Evolutionary conservation across 1,140 invertebrate genomes (phyloP), one percentile per base, ranked within the genome.

Genomic region (Drosophila baimaii): DNA sequence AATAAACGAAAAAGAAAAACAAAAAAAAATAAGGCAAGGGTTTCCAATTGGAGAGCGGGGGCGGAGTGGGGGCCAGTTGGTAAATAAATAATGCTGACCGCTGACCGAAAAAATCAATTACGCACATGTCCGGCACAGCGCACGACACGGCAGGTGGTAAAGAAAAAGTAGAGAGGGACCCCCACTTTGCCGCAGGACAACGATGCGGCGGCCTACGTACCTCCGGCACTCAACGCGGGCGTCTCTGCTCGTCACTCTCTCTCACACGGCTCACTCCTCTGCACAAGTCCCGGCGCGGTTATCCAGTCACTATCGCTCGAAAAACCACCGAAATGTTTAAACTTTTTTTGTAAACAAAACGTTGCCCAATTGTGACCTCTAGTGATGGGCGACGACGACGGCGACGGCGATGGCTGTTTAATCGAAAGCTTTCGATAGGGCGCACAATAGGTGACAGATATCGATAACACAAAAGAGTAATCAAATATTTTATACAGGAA

Each of bases 41-140:
- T 57, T 33, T 56, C 17, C 27, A 15, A 57, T 17, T 13, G 12
- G 8, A 10, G n/a, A 15, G 2, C 8, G 4, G 23, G 5, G 12
- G 31, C 3, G n/a, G n/a, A 6, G 5, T n/a, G 0, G 2, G 0
- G 12, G 23, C 1, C 25, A 31, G 21, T 54, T 54, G 29, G 39
- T 41, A 61, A 61, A 65, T 65, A 65, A 65, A 65, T 65, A 65
- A 65, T 65, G 56, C 39, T 54, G 51, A 54, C 51, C 51, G 19
- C 31, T 54, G 51, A 35, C 51, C 31, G 51, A 35, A 54, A 54
- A 54, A 54, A 54, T 54, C 51, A 54, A 54, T 54, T 54, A 54
- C 51, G 31, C 51, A 54, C 51, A 54, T 54, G 51, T 54, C 51
- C 51, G 51, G 51, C 51, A 35, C 2, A 31, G 51, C 5, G 51